A percentile compares a stretch with the other conserved stretches of the same genome.
Evolutionary conservation across 1,140 invertebrate species (phyloP).

Genomic region (Brachystomella parvula): DNA sequence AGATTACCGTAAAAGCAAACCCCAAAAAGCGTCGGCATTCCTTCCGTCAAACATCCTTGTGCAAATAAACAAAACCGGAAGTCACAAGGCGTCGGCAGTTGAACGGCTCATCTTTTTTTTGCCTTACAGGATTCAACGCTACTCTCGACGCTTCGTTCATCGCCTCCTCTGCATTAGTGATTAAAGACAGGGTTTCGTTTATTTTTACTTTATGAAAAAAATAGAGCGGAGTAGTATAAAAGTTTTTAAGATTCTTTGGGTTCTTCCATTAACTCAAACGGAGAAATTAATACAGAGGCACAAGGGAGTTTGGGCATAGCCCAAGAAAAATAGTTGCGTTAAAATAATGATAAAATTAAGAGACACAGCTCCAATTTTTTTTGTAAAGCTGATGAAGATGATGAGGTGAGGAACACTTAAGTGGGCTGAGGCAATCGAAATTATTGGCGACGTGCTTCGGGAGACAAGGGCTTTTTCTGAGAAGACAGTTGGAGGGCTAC

Average conservation of each 20-base stretch:
- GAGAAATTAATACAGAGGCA: background rate
- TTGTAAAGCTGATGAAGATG: background rate
- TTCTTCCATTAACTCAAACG: background rate
- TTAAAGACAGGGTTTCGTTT: background rate
- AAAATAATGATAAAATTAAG: background rate
- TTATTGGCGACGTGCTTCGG: too few relatives aligned
- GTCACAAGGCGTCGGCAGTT: background rate
- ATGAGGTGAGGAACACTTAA: background rate
- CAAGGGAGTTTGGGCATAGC: background rate
- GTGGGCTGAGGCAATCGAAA: background rate
- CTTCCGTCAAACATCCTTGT: background rate
- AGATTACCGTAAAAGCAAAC: background rate
- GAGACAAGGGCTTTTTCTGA: background rate
- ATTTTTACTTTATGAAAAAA: background rate
- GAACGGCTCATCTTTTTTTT: background rate
- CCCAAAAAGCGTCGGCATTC: background rate
- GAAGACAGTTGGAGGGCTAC: constrained; percentile 27
- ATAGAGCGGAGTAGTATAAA: background rate
- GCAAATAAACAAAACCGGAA: background rate
- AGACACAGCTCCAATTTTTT: background rate
- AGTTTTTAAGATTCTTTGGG: too few relatives aligned
- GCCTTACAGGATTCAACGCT: background rate
- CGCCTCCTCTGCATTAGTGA: background rate
- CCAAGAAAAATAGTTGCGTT: background rate
- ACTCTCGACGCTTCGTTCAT: background rate